phyloP scores from a whole-genome alignment of 2,113 vertebrate genomes.

The Lonchura striata region DNA sequence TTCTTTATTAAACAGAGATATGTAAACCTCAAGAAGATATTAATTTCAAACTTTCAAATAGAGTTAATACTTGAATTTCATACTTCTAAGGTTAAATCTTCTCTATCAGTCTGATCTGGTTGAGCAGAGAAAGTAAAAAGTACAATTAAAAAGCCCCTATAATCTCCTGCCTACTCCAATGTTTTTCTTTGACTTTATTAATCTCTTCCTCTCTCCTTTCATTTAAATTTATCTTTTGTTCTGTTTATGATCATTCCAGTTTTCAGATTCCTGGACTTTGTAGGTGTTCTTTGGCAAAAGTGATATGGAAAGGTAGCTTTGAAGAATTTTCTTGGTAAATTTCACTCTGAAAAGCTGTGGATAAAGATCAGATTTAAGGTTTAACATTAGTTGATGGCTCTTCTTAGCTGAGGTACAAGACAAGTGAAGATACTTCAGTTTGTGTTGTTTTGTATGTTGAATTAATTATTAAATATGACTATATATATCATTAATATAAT shows the following conservation, averaged over 20 bases:
- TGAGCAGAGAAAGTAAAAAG: background rate
- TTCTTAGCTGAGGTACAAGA: background rate
- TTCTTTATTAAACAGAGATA: conserved; percentile 22
- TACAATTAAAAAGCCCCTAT: background rate
- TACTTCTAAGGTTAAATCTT: background rate
- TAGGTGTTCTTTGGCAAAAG: background rate
- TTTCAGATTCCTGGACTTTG: background rate
- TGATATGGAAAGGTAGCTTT: background rate
- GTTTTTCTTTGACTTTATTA: background rate
- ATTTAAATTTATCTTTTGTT: background rate
- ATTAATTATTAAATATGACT: background rate
- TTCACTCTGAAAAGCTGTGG: background rate
- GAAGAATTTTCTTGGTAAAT: background rate
- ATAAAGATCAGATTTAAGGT: background rate
- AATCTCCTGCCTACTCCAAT: background rate
- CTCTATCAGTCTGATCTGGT: background rate
- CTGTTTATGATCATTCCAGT: background rate
- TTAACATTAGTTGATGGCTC: background rate
- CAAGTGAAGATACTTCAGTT: background rate
- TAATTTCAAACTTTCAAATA: conserved; percentile 18
- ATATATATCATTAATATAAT: too few species aligned
- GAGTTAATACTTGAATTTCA: background rate
- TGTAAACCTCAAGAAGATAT: conserved; percentile 3
- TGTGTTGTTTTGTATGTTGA: background rate
- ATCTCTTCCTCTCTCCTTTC: background rate